These are phyloP conservation scores for Parambassis ranga DNA, from an alignment of 2,797 vertebrate genomes.

Conservation along the genomic window DNA sequence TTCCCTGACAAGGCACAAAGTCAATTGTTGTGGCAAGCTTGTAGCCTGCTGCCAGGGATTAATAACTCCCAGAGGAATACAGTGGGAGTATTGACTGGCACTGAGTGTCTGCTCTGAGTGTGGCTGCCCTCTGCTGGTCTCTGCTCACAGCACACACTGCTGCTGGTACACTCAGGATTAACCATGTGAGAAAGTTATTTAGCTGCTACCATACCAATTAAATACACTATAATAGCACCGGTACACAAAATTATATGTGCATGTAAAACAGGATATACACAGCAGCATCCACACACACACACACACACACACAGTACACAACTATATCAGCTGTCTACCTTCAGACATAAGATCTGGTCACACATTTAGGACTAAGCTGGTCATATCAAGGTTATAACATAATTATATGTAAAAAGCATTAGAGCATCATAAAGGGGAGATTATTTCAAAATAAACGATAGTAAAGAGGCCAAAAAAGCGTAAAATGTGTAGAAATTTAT, in stretches of 20 bases:
- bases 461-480: no score
- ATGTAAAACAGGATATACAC: neutral
- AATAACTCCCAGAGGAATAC: constrained; percentile 34
- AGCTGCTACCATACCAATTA: neutral
- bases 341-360: no score
- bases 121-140: constrained; percentile 74
- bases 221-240: neutral
- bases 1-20: constrained; percentile 54
- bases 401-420: no score
- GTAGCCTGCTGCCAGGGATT: constrained; percentile 55
- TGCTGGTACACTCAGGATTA: neutral
- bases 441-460: no score
- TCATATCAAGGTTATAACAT: no score
- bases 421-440: no score
- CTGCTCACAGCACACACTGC: neutral
- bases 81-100: constrained; percentile 6
- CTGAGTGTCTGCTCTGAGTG: constrained; percentile 25
- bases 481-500: neutral
- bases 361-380: no score
- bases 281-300: no score
- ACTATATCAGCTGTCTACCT: no score
- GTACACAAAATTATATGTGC: no score
- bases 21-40: constrained; percentile 43
- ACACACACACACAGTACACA: no score
- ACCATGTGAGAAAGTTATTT: neutral